A percentile compares a stretch with the other conserved stretches of the same genome.
These are phyloP conservation scores for Nephrotoma flavescens DNA, from an alignment of 2,888 invertebrate species.

Conservation along the genomic window DNA sequence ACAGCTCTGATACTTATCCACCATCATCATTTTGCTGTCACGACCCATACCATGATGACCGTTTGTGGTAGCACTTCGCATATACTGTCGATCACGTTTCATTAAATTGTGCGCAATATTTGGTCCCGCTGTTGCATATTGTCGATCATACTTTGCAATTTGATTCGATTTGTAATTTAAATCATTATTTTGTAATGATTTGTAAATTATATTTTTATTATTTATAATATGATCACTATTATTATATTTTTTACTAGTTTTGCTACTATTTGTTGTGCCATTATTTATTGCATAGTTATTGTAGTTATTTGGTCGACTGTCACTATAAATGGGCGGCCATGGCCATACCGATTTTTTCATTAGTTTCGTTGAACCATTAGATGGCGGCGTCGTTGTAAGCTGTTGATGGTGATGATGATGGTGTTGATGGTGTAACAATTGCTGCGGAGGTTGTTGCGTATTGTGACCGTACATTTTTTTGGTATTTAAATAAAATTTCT, in stretches of 20 bases:
- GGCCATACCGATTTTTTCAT: conserved; percentile 1
- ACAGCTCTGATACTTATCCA: not conserved
- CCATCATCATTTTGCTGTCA: not conserved
- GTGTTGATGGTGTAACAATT: not conserved
- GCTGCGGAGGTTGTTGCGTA: not conserved
- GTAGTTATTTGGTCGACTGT: not conserved
- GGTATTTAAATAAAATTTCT: conserved; percentile 1
- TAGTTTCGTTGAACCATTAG: not conserved
- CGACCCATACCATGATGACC: not conserved
- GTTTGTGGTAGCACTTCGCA: not conserved
- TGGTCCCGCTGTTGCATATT: not conserved
- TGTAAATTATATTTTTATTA: not conserved
- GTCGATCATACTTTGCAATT: not conserved
- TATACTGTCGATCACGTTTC: not conserved
- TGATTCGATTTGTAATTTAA: not conserved
- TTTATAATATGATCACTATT: not conserved
- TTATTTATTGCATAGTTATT: not conserved
- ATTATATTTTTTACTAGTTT: not conserved
- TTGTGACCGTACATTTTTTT: conserved; percentile 1
- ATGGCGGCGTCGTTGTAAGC: not conserved
- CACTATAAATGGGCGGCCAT: not conserved
- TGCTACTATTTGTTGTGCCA: not conserved
- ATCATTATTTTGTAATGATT: conserved; percentile 1
- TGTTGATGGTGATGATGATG: not conserved
- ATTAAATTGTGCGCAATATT: not conserved